These are phyloP conservation scores for Acanthisitta chloris DNA, from an alignment of 2,113 vertebrate species.

Conservation along the genomic window DNA sequence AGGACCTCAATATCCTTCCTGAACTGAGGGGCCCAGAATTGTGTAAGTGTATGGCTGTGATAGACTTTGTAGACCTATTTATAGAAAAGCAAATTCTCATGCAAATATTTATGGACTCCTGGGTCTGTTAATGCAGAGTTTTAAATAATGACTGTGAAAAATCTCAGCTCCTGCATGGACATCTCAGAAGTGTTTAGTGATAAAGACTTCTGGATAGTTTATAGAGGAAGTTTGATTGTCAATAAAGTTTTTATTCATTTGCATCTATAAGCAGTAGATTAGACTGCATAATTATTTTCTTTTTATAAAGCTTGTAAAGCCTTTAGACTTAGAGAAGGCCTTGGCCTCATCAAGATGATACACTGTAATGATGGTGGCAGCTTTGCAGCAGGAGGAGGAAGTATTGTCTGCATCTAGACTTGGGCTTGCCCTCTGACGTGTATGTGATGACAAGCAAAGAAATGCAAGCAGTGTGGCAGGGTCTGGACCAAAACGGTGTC, in stretches of 20 bases:
- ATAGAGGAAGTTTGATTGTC: not conserved
- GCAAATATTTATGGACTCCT: not conserved
- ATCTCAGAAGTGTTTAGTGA: not conserved
- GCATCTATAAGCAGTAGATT: not conserved
- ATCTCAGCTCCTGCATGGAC: not conserved
- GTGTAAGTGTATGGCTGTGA: not conserved
- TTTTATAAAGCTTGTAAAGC: not conserved
- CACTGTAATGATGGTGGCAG: not conserved
- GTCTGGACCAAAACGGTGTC: not conserved
- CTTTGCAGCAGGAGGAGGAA: not conserved
- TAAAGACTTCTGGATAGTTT: not conserved
- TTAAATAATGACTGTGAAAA: not conserved
- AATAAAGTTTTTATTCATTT: not conserved
- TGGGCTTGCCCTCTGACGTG: not conserved
- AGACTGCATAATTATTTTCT: not conserved
- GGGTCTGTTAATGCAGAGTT: not conserved
- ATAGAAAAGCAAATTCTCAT: not conserved
- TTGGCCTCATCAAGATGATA: not conserved
- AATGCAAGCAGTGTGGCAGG: rapidly evolving
- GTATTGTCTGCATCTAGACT: not conserved
- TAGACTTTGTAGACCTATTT: not conserved
- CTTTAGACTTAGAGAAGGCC: not conserved
- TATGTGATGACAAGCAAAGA: not conserved
- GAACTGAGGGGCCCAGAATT: too few relatives aligned
- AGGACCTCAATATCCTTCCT: too few relatives aligned